Evolutionary conservation across 2,797 vertebrate genomes (phyloP).

Genomic region (Myotis vivesi): DNA sequence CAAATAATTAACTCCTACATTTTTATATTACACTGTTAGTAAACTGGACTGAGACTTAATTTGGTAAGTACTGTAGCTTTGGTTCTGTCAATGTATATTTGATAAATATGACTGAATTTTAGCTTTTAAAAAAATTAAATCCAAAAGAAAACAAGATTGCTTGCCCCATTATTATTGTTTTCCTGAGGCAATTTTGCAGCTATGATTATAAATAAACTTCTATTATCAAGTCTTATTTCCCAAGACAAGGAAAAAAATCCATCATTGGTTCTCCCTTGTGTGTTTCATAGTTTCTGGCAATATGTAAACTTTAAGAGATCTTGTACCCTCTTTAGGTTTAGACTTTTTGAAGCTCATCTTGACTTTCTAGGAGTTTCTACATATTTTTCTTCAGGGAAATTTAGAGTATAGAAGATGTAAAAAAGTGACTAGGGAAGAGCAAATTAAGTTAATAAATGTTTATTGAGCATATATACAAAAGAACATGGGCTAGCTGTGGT

Average conservation of each 20-base stretch:
- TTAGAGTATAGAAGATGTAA: not conserved
- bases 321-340: slow-evolving; percentile 30
- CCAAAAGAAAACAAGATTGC: slow-evolving; percentile 33
- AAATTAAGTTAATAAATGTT: slow-evolving; percentile 20
- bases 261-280: slow-evolving; percentile 51
- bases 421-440: not conserved
- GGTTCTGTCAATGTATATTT: not conserved
- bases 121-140: slow-evolving; percentile 50
- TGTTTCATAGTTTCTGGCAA: slow-evolving; percentile 51
- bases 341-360: slow-evolving; percentile 32
- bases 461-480: not conserved
- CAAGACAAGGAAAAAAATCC: slow-evolving; percentile 22
- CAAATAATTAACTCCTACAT: not conserved
- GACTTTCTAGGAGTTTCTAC: not conserved
- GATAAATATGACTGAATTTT: slow-evolving; percentile 31
- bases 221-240: slow-evolving; percentile 69
- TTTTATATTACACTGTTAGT: not conserved
- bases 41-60: not conserved
- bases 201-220: slow-evolving; percentile 72
- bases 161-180: slow-evolving; percentile 53
- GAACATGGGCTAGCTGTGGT: not conserved
- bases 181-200: slow-evolving; percentile 65
- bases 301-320: slow-evolving; percentile 44
- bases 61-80: not conserved
- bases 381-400: slow-evolving; percentile 42